Percentiles rank a stretch among this genome's conserved stretches.
Evolutionary conservation across 2,888 invertebrate genomes (phyloP).

Genomic region (Himalopsyche japonica): DNA sequence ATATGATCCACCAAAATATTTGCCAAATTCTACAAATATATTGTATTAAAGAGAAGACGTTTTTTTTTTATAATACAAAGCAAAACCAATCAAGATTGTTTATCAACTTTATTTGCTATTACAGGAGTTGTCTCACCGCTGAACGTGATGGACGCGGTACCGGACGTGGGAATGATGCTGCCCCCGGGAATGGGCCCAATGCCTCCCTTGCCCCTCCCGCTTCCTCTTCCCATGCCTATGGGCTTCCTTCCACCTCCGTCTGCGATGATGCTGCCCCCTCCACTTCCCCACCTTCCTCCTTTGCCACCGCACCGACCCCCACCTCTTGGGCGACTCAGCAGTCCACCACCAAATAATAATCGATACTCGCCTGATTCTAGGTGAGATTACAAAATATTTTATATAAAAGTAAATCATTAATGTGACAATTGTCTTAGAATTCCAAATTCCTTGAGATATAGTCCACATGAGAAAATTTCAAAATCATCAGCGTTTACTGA

Average conservation of each 20-base stretch:
- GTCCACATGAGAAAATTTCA: no score
- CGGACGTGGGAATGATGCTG: conserved; percentile 48
- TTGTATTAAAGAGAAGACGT: no score
- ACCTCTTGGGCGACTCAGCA: conserved; percentile 46
- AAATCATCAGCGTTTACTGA: no score
- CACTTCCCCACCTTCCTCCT: conserved; percentile 66
- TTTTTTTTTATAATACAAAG: no score
- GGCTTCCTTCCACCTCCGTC: conserved; percentile 60
- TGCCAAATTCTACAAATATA: no score
- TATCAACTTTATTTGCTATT: background rate
- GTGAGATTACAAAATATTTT: background rate
- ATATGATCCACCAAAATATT: no score
- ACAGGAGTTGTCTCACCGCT: conserved; percentile 62
- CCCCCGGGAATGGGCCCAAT: conserved; percentile 54
- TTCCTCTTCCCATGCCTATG: conserved; percentile 60
- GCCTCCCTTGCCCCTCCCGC: conserved; percentile 67
- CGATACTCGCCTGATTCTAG: conserved; percentile 38
- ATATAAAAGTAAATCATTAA: background rate
- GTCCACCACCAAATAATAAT: conserved; percentile 44
- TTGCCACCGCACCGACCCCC: conserved; percentile 63
- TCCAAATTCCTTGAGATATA: no score
- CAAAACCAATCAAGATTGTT: background rate
- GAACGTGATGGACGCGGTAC: conserved; percentile 47
- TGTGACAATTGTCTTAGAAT: background rate
- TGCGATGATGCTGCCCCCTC: conserved; percentile 62